Evolutionary conservation across 1,140 invertebrate species (phyloP), one percentile per base, ranked within the genome.

Genomic region (Pseudomyrmex pallidus): DNA sequence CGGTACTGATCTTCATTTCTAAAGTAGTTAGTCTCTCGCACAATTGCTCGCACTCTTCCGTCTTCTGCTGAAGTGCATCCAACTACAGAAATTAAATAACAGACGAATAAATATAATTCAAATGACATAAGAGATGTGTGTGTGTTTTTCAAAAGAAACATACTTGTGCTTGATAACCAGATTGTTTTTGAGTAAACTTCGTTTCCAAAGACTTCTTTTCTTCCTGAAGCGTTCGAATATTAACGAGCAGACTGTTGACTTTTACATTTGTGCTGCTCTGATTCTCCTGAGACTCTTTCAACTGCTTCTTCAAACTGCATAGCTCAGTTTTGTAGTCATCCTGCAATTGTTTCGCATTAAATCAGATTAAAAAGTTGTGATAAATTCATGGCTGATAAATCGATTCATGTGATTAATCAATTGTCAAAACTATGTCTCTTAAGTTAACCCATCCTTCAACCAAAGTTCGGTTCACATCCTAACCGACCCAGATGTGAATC

Each of bases 301-400:
- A 88, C 91, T 98, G 97, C 86, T 97, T 97, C 87, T 96, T 97
- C 5, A 96, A 90, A 8, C 95, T 95, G 12, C 91, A 91, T 61
- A 97, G 84, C 93, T 97, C 97, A 0, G 96, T 96, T 90, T 97
- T 97, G 85, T 95, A 96, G 91, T 98, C 97, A 86, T 98, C 98
- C 95, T 97, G 74, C 80, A 91, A 87, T 73, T 22, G 67, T 82
- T 1, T 70, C 12, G 7, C 17, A 22, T 54, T 17, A 44, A 12
- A 35, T 57, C 25, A n/a, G 3, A 25, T 25, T 25, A 25, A 61
- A 12, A 1, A 1, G 0, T 13, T 67, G 50, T 62, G 35, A 74
- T 68, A 56, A 52, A 20, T 35, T 44, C 8, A 4, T 44, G 25
- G 1, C 35, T 35, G 35, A 35, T 5, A 35, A 25, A 35, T 35